Conservation (phyloP, 2,113 vertebrate genomes). For the Ptilonorhynchus violaceus region DNA sequence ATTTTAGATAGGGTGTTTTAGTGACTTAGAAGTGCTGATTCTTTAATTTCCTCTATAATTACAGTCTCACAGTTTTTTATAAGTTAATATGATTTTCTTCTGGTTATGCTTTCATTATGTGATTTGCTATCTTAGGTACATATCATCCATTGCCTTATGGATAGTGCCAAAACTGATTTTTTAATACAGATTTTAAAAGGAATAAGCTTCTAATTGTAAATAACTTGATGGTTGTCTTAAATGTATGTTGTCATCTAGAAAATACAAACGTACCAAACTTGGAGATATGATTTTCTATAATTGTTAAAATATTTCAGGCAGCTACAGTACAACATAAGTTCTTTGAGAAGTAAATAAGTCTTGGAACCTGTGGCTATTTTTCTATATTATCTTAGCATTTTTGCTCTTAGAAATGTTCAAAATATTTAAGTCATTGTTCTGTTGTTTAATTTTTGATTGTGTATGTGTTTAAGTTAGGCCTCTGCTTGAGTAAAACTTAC, state of each 20-base stretch:
- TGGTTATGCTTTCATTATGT: constrained; percentile 50
- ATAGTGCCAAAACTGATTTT: constrained; percentile 69
- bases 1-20: neutral
- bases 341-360: constrained; percentile 6
- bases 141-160: constrained; percentile 68
- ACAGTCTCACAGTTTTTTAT: neutral
- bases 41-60: neutral
- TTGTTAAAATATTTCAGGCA: constrained; percentile 66
- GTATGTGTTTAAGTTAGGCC: constrained; percentile 12
- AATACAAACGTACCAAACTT: constrained; percentile 57
- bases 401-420: neutral
- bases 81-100: constrained; percentile 43
- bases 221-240: constrained; percentile 61
- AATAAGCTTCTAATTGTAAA: constrained; percentile 70
- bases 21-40: neutral
- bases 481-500: neutral
- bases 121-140: constrained; percentile 51
- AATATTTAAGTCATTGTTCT: neutral
- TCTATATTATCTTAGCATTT: constrained; percentile 8
- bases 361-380: constrained; percentile 38
- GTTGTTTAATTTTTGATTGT: constrained; percentile 37
- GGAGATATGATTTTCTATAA: constrained; percentile 67
- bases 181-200: constrained; percentile 60
- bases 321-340: constrained; percentile 52
- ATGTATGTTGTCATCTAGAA: constrained; percentile 60